Conservation (phyloP, 2,797 vertebrate genomes). For the Hippoglossus hippoglossus region DNA sequence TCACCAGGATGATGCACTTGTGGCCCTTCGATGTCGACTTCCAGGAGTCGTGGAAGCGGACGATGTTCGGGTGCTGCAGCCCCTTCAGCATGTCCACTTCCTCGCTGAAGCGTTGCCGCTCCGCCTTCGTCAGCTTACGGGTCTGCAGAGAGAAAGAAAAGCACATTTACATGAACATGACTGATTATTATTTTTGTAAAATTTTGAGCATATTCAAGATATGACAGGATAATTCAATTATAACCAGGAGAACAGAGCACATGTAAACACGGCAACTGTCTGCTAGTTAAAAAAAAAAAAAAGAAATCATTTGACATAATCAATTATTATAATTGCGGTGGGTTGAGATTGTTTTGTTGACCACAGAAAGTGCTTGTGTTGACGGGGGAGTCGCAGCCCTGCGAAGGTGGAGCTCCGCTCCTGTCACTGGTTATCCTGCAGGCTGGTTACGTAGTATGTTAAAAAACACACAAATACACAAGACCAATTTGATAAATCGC, state of each 20-base stretch:
- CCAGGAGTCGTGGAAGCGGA: conserved; percentile 99
- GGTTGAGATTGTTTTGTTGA: conserved; percentile 30
- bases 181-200: no score
- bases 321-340: conserved; percentile 19
- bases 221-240: not conserved
- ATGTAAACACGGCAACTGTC: no score
- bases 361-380: not conserved
- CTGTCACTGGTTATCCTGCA: not conserved
- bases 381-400: not conserved
- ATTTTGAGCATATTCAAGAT: not conserved
- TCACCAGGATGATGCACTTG: conserved; percentile 96
- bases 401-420: conserved; percentile 6
- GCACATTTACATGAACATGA: not conserved
- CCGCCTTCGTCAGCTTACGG: conserved; percentile 92
- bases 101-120: conserved; percentile 96
- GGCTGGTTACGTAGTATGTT: conserved; percentile 33
- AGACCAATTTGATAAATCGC: conserved; percentile 62
- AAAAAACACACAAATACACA: conserved; percentile 17
- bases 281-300: not conserved
- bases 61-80: conserved; percentile 98
- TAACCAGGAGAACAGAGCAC: not conserved
- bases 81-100: conserved; percentile 99
- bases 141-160: conserved; percentile 80
- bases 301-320: not conserved
- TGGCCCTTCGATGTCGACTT: conserved; percentile 94